A percentile compares a stretch with the other conserved stretches of the same genome.
Evolutionary conservation across 2,888 invertebrate genomes (phyloP).

Genomic region (Mesochorus sp.): DNA sequence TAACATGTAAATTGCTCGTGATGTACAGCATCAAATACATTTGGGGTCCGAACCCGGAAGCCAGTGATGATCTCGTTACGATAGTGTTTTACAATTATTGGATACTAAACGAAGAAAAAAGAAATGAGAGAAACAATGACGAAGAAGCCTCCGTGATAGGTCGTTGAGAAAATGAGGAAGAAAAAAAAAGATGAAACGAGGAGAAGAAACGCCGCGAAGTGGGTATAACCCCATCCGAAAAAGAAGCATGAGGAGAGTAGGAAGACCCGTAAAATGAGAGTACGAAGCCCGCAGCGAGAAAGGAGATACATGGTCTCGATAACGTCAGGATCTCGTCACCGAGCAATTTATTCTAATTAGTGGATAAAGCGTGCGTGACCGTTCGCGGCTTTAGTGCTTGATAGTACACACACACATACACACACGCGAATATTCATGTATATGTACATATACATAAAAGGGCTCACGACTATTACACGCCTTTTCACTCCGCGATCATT

Average conservation of each 20-base stretch:
- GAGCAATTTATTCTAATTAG: conserved; percentile 74
- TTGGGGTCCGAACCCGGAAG: too few relatives aligned
- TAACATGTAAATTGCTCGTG: too few relatives aligned
- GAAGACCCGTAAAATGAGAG: conserved; percentile 37
- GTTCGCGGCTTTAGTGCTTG: conserved; percentile 40
- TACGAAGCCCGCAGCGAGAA: conserved; percentile 18
- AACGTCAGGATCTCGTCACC: conserved; percentile 65
- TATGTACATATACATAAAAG: neutral
- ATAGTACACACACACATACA: neutral
- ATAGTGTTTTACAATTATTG: neutral
- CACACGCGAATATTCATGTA: neutral
- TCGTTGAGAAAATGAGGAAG: conserved; percentile 2
- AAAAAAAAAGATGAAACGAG: conserved; percentile 4
- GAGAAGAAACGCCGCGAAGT: neutral
- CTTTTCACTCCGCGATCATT: conserved; percentile 39
- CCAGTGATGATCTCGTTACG: too few relatives aligned
- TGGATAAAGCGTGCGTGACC: conserved; percentile 59
- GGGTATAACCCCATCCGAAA: conserved; percentile 18
- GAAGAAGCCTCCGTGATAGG: conserved; percentile 42
- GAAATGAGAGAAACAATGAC: conserved; percentile 16
- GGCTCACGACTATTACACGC: conserved; percentile 47
- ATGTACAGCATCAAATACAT: too few relatives aligned
- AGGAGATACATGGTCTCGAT: conserved; percentile 51
- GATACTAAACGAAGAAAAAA: neutral
- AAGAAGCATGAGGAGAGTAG: conserved; percentile 13